Conservation (phyloP, 2,797 vertebrate species). For the Adelosebastes latens region DNA sequence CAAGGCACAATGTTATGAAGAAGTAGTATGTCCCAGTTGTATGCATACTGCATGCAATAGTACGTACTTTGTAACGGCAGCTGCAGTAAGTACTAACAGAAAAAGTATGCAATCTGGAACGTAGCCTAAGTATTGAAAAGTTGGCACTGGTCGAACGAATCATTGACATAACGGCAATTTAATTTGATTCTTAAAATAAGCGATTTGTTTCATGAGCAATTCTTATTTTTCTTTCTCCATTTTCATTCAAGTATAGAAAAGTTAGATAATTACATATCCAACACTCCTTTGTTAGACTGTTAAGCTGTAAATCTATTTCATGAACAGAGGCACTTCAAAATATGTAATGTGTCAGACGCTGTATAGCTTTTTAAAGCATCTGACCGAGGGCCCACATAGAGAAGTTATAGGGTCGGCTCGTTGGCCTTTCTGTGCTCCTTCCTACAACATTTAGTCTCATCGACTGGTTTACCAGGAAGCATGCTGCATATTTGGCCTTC, state of each 20-base stretch:
- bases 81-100: not conserved
- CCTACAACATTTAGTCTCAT: conserved; percentile 79
- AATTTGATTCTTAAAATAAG: not conserved
- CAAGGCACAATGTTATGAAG: not conserved
- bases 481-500: conserved; percentile 83
- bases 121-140: not conserved
- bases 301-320: not conserved
- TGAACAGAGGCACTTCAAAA: not conserved
- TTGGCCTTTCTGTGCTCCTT: conserved; percentile 49
- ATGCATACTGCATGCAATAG: not conserved
- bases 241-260: not conserved
- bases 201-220: not conserved
- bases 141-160: not conserved
- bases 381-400: not conserved
- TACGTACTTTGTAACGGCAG: too few species aligned
- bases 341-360: not conserved
- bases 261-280: not conserved
- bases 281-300: not conserved
- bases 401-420: not conserved
- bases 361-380: not conserved
- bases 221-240: not conserved
- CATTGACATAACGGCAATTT: not conserved
- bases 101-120: not conserved
- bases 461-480: conserved; percentile 85
- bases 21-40: not conserved